These are phyloP conservation scores for Bradypodion ventrale DNA, from an alignment of 2,797 vertebrate species.

Conservation along the genomic window DNA sequence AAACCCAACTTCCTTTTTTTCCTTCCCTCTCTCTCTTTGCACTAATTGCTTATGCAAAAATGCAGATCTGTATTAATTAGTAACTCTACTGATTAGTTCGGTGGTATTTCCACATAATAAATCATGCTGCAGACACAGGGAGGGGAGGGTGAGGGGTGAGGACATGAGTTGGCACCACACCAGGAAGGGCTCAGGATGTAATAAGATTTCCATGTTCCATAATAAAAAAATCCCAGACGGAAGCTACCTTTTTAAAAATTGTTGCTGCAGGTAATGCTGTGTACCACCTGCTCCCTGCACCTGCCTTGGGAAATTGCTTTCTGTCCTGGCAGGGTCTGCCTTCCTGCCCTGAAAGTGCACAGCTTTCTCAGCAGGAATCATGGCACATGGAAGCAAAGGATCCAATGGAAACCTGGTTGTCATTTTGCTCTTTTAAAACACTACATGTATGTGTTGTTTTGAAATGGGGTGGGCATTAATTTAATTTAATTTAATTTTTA, in stretches of 20 bases:
- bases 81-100: conserved; percentile 87
- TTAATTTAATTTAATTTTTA: too few species aligned
- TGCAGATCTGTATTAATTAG: conserved; percentile 93
- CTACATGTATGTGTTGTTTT: conserved; percentile 22
- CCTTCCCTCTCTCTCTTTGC: conserved; percentile 80
- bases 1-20: conserved; percentile 83
- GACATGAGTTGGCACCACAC: conserved; percentile 80
- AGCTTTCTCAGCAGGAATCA: conserved; percentile 55
- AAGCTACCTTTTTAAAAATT: conserved; percentile 70
- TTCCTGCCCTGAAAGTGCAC: conserved; percentile 57
- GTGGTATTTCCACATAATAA: conserved; percentile 87
- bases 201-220: conserved; percentile 80
- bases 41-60: conserved; percentile 93
- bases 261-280: conserved; percentile 74
- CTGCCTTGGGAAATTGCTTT: conserved; percentile 79
- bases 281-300: conserved; percentile 82
- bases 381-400: conserved; percentile 53
- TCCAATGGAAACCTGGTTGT: too few species aligned
- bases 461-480: too few species aligned
- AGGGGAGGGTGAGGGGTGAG: conserved; percentile 33
- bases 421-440: conserved; percentile 53
- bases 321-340: conserved; percentile 71
- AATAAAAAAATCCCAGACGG: conserved; percentile 73
- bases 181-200: conserved; percentile 79
- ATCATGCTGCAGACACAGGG: conserved; percentile 82